phyloP scores from a whole-genome alignment of 2,888 invertebrate species.

The Apamea sordens region DNA sequence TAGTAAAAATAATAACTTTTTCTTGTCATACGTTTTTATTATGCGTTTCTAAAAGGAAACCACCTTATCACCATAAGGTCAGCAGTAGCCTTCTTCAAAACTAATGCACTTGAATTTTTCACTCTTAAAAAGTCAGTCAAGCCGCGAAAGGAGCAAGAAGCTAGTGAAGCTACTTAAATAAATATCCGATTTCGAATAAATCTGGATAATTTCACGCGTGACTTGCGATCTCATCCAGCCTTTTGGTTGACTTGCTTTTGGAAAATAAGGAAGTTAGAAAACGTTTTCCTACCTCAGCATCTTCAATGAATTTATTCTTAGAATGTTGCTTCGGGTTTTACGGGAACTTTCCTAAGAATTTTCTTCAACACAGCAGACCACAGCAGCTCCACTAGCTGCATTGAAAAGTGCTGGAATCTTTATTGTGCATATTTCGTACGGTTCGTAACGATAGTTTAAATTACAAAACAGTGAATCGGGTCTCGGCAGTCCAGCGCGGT shows the following conservation, averaged over 20 bases:
- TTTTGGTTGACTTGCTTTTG: constrained; percentile 31
- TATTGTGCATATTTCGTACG: background rate
- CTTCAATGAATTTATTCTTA: background rate
- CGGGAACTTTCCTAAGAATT: background rate
- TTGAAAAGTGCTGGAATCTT: background rate
- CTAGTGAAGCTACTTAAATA: constrained; percentile 45
- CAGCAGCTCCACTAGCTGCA: background rate
- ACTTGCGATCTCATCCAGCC: constrained; percentile 40
- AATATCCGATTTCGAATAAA: constrained; percentile 45
- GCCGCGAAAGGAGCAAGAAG: constrained; percentile 12
- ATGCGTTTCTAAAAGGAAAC: background rate
- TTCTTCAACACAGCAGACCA: background rate
- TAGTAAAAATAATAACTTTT: background rate
- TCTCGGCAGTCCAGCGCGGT: constrained; percentile 84
- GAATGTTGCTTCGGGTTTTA: background rate
- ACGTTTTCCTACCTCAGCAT: background rate
- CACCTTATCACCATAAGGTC: background rate
- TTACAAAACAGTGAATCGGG: constrained; percentile 84
- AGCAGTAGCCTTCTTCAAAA: constrained; percentile 1
- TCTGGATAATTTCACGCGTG: constrained; percentile 53
- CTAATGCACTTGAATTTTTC: background rate
- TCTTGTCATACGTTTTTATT: constrained; percentile 3
- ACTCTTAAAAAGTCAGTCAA: background rate
- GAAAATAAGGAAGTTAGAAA: constrained; percentile 13
- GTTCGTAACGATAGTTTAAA: constrained; percentile 28